Evolutionary conservation across 2,888 invertebrate genomes (phyloP), one percentile per base, ranked within the genome.

Genomic region (Drosophila maculinotata): DNA sequence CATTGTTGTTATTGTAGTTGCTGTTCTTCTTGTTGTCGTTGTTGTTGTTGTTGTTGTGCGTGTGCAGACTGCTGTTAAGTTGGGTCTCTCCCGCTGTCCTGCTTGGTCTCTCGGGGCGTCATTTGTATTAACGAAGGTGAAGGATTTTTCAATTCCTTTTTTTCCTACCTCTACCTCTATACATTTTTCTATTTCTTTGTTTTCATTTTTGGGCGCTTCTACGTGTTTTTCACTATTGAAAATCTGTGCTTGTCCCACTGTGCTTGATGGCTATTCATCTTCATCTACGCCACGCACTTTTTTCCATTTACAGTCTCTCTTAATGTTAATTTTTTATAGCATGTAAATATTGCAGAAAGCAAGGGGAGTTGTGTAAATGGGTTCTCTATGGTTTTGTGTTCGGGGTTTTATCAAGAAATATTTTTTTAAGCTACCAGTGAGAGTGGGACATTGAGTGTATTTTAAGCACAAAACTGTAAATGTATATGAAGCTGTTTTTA

Each of bases 121-220:
- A 90, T 90, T 90, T 90, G 90, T 89, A 84, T 84, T 79, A 88
- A 69, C 75, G 81, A 84, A 85, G 83, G 81, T 90, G 89, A 87
- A 87, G 84, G 82, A 88, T 89, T 89, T 89, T 84, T 83, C 84
- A 85, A 80, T 88, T 82, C 60, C 51, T 49, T 15, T 53, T 69
- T 54, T 52, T 47, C 49, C 12, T 35, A n/a, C n/a, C n/a, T n/a
- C n/a, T n/a, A n/a, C n/a, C n/a, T 14, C 30, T 4, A 7, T 33
- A 12, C 25, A 45, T 54, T 64, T 48, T 49, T 39, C 28, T 9
- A 42, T 58, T 60, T 33, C 63, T 69, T 79, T 75, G 44, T 73
- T 69, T 73, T 64, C 36, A 48, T 62, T 71, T 67, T 64, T 12
- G 12, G 12, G 26, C 35, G 63, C 39, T 9, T 25, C 23, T 14